Percentiles rank a stretch among this genome's conserved stretches.
phyloP scores from a whole-genome alignment of 2,797 vertebrate genomes.

The Jordanella pulchra region DNA sequence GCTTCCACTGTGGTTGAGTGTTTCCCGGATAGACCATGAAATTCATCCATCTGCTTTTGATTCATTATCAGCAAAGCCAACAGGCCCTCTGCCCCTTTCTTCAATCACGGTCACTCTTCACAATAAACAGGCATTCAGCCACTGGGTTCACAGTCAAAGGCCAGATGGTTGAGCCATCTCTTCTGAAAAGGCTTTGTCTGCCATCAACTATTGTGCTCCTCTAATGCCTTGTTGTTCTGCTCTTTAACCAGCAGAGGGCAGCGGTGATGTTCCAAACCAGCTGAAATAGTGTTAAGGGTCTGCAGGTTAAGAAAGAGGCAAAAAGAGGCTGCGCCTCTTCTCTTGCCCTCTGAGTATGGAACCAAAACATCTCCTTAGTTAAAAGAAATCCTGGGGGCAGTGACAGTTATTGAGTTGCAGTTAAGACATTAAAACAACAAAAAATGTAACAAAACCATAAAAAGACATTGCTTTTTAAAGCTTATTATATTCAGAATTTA shows the following conservation, averaged over 20 bases:
- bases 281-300: neutral
- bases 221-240: slow-evolving; percentile 40
- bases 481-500: neutral
- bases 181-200: slow-evolving; percentile 57
- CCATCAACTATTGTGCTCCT: slow-evolving; percentile 32
- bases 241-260: slow-evolving; percentile 75
- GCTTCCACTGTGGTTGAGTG: slow-evolving; percentile 45
- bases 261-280: slow-evolving; percentile 67
- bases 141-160: slow-evolving; percentile 52
- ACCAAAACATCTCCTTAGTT: slow-evolving; percentile 15
- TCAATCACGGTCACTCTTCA: slow-evolving; percentile 48
- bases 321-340: neutral
- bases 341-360: neutral
- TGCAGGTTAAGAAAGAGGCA: slow-evolving; percentile 13
- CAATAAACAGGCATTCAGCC: slow-evolving; percentile 56
- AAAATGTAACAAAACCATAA: neutral
- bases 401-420: neutral
- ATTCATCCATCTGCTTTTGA: slow-evolving; percentile 61
- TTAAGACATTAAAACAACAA: slow-evolving; percentile 1
- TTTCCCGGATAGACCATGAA: slow-evolving; percentile 56
- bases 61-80: slow-evolving; percentile 62
- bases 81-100: slow-evolving; percentile 53
- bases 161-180: slow-evolving; percentile 61
- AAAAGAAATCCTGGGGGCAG: neutral
- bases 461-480: neutral